Evolutionary conservation across 2,113 vertebrate species (phyloP).

Genomic region (Daphoenositta chrysoptera): DNA sequence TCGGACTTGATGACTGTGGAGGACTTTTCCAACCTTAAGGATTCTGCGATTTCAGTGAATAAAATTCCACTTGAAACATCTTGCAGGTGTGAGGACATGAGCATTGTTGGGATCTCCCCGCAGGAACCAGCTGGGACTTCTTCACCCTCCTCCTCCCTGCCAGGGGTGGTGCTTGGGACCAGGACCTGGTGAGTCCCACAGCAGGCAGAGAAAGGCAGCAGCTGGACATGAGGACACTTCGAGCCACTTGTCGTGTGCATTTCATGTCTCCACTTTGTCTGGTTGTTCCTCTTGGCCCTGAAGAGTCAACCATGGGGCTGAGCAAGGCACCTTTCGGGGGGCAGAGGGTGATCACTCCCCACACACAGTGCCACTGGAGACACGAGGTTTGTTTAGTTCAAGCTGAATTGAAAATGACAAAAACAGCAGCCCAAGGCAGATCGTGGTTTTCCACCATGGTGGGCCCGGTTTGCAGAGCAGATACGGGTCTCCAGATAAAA

Average conservation of each 20-base stretch:
- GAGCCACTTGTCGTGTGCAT: fast-evolving
- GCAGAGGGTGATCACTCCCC: background rate
- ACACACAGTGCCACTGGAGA: background rate
- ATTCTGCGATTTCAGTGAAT: background rate
- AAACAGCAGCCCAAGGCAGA: background rate
- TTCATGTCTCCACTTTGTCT: background rate
- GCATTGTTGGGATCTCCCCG: background rate
- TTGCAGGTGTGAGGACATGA: background rate
- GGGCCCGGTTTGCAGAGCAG: background rate
- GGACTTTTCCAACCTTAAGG: background rate
- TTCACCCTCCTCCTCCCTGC: background rate
- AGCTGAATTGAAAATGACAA: background rate
- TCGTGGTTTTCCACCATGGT: background rate
- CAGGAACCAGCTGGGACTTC: background rate
- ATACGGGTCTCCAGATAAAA: background rate
- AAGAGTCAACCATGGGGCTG: background rate
- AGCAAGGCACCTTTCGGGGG: background rate
- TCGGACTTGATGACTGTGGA: background rate
- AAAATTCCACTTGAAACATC: background rate
- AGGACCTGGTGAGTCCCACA: background rate
- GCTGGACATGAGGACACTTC: background rate
- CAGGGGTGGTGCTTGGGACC: background rate
- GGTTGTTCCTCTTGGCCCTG: background rate
- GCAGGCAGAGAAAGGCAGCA: background rate
- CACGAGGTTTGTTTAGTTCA: background rate